These are phyloP conservation scores for Sardinella longiceps DNA, from an alignment of 2,797 vertebrate species.

Conservation along the genomic window DNA sequence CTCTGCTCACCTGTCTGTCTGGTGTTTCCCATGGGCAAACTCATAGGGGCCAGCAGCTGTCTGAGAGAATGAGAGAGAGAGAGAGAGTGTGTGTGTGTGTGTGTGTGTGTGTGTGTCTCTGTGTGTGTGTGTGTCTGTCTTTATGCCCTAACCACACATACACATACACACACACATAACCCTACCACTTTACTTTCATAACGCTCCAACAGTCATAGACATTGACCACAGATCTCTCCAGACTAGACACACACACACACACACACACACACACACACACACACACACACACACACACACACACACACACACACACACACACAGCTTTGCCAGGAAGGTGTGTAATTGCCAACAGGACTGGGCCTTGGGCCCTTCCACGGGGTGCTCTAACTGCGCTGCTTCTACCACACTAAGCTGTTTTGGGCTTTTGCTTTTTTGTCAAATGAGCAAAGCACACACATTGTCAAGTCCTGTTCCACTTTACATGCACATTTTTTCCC, in stretches of 20 bases:
- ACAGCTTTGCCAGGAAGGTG: conserved; percentile 17
- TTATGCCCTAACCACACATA: neutral
- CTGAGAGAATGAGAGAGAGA: conserved; percentile 17
- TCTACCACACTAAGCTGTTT: conserved; percentile 44
- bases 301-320: conserved; percentile 39
- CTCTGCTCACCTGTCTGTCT: conserved; percentile 41
- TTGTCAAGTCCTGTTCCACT: conserved; percentile 21
- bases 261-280: conserved; percentile 25
- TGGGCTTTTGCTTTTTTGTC: conserved; percentile 40
- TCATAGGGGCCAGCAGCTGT: conserved; percentile 37
- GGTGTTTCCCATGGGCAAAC: conserved; percentile 32
- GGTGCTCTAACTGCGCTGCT: conserved; percentile 18
- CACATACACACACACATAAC: neutral
- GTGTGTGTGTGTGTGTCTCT: neutral
- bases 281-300: conserved; percentile 38
- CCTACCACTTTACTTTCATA: conserved; percentile 1
- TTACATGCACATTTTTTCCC: conserved; percentile 9
- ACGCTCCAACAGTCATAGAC: neutral
- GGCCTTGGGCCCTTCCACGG: neutral
- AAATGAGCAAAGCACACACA: conserved; percentile 27
- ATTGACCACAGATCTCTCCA: neutral
- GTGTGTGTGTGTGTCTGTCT: neutral
- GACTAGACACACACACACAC: neutral
- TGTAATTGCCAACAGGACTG: neutral
- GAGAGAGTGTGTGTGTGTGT: conserved; percentile 29